Conservation (phyloP, 2,113 vertebrate genomes). For the Tragelaphus buxtoni region DNA sequence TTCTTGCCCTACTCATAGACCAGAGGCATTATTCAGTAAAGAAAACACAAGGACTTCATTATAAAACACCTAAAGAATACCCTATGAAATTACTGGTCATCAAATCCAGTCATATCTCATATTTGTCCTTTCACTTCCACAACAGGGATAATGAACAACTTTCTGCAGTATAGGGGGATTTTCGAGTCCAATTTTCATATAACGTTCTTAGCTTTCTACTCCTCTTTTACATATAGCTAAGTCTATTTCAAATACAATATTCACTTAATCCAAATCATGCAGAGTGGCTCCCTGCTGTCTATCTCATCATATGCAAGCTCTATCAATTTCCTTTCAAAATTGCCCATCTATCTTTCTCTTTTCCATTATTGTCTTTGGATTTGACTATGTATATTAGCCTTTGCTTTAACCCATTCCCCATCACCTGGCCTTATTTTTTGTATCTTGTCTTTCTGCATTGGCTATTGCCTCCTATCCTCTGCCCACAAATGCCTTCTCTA, state of each 20-base stretch:
- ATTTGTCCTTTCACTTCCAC: neutral
- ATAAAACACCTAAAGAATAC: neutral
- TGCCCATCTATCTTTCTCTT: neutral
- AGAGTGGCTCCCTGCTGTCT: neutral
- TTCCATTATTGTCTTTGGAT: neutral
- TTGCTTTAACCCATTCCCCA: neutral
- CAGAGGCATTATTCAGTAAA: neutral
- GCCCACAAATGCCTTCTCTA: neutral
- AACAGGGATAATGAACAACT: neutral
- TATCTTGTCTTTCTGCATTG: neutral
- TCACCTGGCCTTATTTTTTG: neutral
- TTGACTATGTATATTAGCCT: neutral
- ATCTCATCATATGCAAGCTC: neutral
- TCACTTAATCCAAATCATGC: neutral
- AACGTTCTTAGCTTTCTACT: neutral
- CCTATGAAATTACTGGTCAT: neutral
- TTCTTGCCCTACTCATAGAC: neutral
- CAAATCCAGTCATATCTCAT: neutral
- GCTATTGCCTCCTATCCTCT: neutral
- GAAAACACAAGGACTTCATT: neutral
- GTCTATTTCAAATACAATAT: neutral
- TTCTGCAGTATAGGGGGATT: neutral
- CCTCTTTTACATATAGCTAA: neutral
- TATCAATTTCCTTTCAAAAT: neutral
- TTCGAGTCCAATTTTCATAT: constrained; percentile 1